Base-by-base conservation (phyloP, 2,888 invertebrate genomes). In the Carpatolechia fugitivella region DNA sequence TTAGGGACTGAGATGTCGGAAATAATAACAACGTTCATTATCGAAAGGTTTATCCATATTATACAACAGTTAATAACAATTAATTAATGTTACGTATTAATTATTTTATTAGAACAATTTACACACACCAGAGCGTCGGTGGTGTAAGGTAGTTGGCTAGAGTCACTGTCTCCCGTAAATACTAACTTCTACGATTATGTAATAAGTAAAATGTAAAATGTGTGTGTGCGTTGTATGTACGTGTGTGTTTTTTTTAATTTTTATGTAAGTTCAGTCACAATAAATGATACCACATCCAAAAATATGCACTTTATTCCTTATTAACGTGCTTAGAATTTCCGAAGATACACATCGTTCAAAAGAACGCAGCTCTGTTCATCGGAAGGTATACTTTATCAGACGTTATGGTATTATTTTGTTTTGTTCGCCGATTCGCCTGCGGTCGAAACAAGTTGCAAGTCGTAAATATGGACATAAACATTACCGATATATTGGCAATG, bases 291-390 rank as follows among this genome's bases (percentile, higher is more conserved):
- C 65, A 51, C 55, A 63, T 70, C 66, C 58, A 49, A 7, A n/a
- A n/a, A n/a, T n/a, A n/a, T 8, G 6, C 13, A 33, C 16, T 50
- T 52, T 40, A 14, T 14, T 52, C 31, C 54, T 41, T 36, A 20
- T 55, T 44, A 40, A 16, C 53, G 36, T 52, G 55, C 47, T 57
- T 59, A 64, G 68, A 63, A 60, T 69, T 63, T 62, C 59, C 64
- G 65, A 67, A 69, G 66, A 70, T 66, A 64, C 65, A 67, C 64
- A 70, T 67, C 66, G 68, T 63, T 68, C 66, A 63, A 60, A 63
- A 63, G 61, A 59, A 59, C 61, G 64, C 63, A 65, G 69, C 70
- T 71, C 71, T 68, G 66, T 68, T 63, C 61, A 60, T 59, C 65
- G 64, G 63, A 11, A 33, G 33, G 11, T 64, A 62, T 62, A 66